A percentile compares a stretch with the other conserved stretches of the same genome.
These are phyloP conservation scores for Moxostoma hubbsi DNA, from an alignment of 2,797 vertebrate species.

Conservation along the genomic window DNA sequence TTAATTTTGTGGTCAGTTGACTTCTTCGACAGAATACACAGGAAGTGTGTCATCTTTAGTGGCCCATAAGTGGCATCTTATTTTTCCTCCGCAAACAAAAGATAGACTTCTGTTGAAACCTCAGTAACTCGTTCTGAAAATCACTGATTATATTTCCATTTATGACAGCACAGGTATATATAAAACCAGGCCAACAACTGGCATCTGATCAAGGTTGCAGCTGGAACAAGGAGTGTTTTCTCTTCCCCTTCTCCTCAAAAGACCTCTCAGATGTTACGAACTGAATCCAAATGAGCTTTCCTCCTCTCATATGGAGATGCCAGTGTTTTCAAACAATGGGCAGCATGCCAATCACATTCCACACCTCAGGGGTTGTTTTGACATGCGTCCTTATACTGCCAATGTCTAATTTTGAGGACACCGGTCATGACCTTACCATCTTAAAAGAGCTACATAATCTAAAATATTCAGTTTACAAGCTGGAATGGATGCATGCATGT, in stretches of 20 bases:
- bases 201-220: conserved; percentile 20
- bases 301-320: too few relatives aligned
- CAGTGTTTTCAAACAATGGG: background rate
- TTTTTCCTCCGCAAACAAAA: background rate
- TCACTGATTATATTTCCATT: background rate
- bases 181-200: background rate
- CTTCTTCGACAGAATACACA: background rate
- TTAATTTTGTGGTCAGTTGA: background rate
- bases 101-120: background rate
- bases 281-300: background rate
- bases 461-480: conserved; percentile 18
- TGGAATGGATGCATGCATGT: conserved; percentile 23
- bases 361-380: conserved; percentile 10
- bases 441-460: background rate
- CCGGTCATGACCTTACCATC: background rate
- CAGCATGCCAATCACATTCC: background rate
- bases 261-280: conserved; percentile 15
- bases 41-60: background rate
- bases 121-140: conserved; percentile 3
- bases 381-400: background rate
- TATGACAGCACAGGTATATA: conserved; percentile 53
- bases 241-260: conserved; percentile 31
- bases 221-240: background rate
- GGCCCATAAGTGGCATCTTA: background rate
- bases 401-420: conserved; percentile 60